Base-by-base conservation (phyloP, 2,113 vertebrate genomes). In the Astatoreochromis straeleni region DNA sequence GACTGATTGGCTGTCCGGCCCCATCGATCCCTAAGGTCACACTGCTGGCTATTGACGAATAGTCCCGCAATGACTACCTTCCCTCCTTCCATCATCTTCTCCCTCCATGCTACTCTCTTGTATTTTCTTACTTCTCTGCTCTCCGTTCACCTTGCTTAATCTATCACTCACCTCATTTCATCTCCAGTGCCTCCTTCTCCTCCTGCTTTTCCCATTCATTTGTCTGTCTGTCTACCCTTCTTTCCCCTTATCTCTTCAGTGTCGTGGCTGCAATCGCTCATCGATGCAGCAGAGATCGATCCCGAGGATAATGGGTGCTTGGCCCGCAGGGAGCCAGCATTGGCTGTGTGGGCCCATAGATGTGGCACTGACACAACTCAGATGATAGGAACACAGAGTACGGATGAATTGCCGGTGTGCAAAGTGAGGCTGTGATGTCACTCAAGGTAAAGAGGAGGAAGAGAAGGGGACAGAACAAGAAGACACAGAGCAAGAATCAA, bases 1-100 rank as follows among this genome's bases (percentile, higher is more conserved):
- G 95, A 95, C 87, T 88, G 94, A 96, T 95, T 42, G 92, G 87
- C 89, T 91, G 93, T 91, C 91, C 86, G 49, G 73, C 81, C 19
- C 21, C 35, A 95, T 96, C 78, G 92, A 95, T 94, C 87, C 38
- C 91, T 68, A 85, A 88, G 92, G 94, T 93, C 75, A 55, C 42
- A 21, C 83, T 87, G 89, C 85, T 83, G 84, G 45, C 80, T 88
- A 89, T 85, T 94, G 94, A 95, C 45, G 24, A 92, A 95, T 95
- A 89, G n/a, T 53, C 80, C 70, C 63, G 17, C 89, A 60, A 33
- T 80, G 24, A 21, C 33, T 24, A 53, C 54, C 31, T 80, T 85
- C 80, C 57, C 10, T 82, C 82, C 47, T 31, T 83, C 87, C 73
- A 80, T 87, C 87, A 65, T 85, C 82, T 9, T 87, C 58, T 78